Evolutionary conservation across 2,797 vertebrate genomes (phyloP).

Genomic region (Limosa lapponica): DNA sequence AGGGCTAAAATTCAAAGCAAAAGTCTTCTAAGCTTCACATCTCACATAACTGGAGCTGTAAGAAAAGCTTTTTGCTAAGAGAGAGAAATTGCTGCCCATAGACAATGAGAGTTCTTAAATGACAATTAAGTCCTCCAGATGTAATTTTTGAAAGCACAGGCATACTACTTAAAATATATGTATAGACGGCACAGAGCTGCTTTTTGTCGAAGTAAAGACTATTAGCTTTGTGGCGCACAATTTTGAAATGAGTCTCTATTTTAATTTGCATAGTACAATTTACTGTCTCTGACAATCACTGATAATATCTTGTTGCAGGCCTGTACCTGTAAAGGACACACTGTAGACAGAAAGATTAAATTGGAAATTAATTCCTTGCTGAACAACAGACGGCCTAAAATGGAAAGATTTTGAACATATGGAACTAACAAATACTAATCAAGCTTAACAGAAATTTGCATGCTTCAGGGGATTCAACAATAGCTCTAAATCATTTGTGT

Average conservation of each 20-base stretch:
- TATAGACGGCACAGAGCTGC: background rate
- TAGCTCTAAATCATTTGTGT: conserved; percentile 28
- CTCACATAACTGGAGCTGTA: background rate
- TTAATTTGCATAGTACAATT: background rate
- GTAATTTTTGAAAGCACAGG: background rate
- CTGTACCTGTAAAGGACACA: background rate
- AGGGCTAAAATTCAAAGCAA: background rate
- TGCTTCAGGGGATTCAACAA: conserved; percentile 45
- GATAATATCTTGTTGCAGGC: background rate
- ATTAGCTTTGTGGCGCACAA: background rate
- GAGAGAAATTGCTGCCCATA: background rate
- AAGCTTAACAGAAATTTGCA: conserved; percentile 47
- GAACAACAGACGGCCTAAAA: background rate
- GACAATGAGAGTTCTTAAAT: background rate
- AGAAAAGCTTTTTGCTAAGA: background rate
- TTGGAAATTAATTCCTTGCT: conserved; percentile 18
- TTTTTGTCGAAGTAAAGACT: background rate
- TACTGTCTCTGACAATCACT: background rate
- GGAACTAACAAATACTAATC: conserved; percentile 49
- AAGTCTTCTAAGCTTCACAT: background rate
- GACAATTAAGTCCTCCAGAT: background rate
- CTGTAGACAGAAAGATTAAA: background rate
- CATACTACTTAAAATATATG: background rate
- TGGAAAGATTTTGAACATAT: conserved; percentile 46
- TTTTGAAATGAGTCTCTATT: background rate